These are phyloP conservation scores for Cyclargus thomasi DNA, from an alignment of 1,140 invertebrate species.

Conservation along the genomic window DNA sequence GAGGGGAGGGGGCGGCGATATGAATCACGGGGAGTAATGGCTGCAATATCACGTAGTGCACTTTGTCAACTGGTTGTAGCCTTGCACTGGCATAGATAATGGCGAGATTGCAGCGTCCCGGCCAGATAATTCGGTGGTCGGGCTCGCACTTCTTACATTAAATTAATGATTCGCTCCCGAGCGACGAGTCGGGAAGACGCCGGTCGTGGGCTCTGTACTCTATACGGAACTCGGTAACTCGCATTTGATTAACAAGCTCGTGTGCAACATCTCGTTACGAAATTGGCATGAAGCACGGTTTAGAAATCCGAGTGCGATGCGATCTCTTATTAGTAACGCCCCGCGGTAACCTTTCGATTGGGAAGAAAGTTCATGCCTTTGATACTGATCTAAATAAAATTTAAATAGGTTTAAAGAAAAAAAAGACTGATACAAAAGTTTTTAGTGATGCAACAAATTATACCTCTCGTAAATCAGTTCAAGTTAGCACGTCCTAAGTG, in stretches of 20 bases:
- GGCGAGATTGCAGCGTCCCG: slow-evolving; percentile 55
- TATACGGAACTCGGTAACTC: background rate
- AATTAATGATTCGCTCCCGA: slow-evolving; percentile 28
- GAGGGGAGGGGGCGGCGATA: slow-evolving; percentile 49
- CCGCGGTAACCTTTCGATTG: slow-evolving; percentile 2
- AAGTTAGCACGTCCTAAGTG: too few species aligned
- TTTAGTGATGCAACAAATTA: too few species aligned
- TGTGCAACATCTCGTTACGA: background rate
- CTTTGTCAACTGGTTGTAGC: slow-evolving; percentile 71
- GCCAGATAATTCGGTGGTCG: slow-evolving; percentile 44
- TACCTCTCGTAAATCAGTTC: too few species aligned
- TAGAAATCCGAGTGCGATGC: background rate
- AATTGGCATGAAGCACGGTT: slow-evolving; percentile 4
- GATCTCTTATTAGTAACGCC: slow-evolving; percentile 1
- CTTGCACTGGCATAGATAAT: slow-evolving; percentile 68
- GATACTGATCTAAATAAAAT: background rate
- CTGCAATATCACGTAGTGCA: slow-evolving; percentile 73
- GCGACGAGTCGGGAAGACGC: slow-evolving; percentile 1
- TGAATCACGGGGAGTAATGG: slow-evolving; percentile 72
- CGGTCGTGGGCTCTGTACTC: background rate
- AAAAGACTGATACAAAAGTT: too few species aligned
- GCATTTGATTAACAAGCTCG: background rate
- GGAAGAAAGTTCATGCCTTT: background rate
- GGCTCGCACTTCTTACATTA: slow-evolving; percentile 35
- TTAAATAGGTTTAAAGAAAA: background rate